Conservation (phyloP, 2,797 vertebrate species). For the Helarctos malayanus region DNA sequence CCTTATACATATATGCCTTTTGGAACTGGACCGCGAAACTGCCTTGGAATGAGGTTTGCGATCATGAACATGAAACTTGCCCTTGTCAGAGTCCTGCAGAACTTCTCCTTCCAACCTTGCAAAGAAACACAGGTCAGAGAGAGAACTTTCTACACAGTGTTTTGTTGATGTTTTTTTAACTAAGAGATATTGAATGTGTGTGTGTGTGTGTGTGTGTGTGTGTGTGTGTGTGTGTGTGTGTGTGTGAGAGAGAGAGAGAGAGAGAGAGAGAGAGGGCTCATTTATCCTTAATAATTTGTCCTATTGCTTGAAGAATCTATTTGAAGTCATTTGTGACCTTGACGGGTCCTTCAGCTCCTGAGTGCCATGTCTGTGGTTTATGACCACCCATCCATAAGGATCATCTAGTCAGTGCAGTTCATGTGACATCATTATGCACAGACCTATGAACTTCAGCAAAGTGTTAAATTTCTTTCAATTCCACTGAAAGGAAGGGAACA, state of each 20-base stretch:
- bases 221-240: neutral
- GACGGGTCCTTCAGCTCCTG: neutral
- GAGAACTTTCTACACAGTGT: fast-evolving
- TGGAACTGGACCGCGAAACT: conserved; percentile 94
- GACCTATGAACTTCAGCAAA: neutral
- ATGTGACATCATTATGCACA: neutral
- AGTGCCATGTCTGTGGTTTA: neutral
- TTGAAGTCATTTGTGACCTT: neutral
- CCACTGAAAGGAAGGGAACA: neutral
- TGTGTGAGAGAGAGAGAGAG: too few species aligned
- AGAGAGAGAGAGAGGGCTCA: too few species aligned
- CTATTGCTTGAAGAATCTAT: neutral
- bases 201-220: neutral
- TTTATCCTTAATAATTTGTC: neutral
- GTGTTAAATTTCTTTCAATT: neutral
- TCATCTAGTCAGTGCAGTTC: neutral
- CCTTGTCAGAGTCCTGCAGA: conserved; percentile 89
- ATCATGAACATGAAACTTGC: conserved; percentile 91
- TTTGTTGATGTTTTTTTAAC: neutral
- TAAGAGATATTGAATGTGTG: neutral
- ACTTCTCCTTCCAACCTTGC: conserved; percentile 92
- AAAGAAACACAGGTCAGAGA: conserved; percentile 92
- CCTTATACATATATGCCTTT: conserved; percentile 92
- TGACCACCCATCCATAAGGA: neutral
- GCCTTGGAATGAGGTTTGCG: conserved; percentile 93